Base-by-base conservation (phyloP, 2,113 vertebrate species). In the Peromyscus leucopus region DNA sequence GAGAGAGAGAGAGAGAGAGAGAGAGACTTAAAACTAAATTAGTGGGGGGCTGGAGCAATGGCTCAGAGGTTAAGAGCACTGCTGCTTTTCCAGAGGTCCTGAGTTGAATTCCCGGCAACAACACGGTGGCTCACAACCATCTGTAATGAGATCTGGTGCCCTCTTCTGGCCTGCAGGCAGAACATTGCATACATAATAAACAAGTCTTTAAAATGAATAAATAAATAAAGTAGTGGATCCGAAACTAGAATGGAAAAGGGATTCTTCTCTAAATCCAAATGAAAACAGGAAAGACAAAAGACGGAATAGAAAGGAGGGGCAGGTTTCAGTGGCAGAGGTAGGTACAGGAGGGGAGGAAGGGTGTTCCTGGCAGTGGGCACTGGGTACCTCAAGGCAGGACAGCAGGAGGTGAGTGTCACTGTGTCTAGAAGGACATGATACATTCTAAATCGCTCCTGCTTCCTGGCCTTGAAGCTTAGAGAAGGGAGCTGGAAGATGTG, bases 391-490 rank as follows among this genome's bases (percentile, higher is more conserved):
- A 88, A 75, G 69, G 36, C 39, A 26, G 46, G 93, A 39, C 13
- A 26, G 55, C 42, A 46, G 10, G 17, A 31, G 2, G 0, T 13
- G 21, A 55, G 19, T 7, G 1, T 74, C 46, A 0, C 2, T 31
- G 51, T 71, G 46, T 36, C 89, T 31, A 15, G 19, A 76, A 4
- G 13, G 33, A 51, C 0, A 9, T 4, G 59, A 63, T 31, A 3
- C 28, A 10, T 6, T 59, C 22, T n/a, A 39, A 55, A 16, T 16
- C 0, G 21, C 85, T 36, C 0, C 0, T 24, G 13, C 59, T 71
- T 72, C 59, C 4, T 2, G 16, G 39, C 42, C 7, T 5, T 2
- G 57, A 87, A 42, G 28, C 57, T 71, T 61, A 17, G 39, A 84
- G 42, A 31, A 75, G 46, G 61, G 55, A 85, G 78, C 61, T n/a